Evolutionary conservation across 1,140 invertebrate genomes (phyloP).

Genomic region (Harlomillsia oculata): DNA sequence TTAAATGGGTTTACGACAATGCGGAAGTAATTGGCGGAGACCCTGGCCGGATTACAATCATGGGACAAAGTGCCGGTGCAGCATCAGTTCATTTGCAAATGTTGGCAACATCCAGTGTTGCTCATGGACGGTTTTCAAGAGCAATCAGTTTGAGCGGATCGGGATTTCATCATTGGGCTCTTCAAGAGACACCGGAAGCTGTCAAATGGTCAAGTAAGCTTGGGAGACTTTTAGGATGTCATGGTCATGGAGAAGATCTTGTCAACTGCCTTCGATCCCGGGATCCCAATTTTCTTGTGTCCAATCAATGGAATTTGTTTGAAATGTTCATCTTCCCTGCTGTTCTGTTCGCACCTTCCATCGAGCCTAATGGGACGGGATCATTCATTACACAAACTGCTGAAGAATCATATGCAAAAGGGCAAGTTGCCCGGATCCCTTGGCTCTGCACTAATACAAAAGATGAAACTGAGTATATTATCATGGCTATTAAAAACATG

Average conservation of each 20-base stretch:
- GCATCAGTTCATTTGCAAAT: conserved; percentile 5
- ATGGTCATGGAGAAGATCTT: background rate
- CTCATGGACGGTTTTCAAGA: background rate
- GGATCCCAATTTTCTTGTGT: conserved; percentile 1
- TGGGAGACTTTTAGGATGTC: background rate
- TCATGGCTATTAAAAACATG: background rate
- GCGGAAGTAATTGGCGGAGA: conserved; percentile 9
- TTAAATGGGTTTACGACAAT: conserved; percentile 18
- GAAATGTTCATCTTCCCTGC: background rate
- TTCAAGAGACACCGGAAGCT: background rate
- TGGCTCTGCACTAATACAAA: conserved; percentile 1
- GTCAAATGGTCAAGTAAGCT: background rate
- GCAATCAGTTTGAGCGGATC: background rate
- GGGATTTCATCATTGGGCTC: background rate
- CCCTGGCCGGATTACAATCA: background rate
- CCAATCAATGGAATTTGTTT: background rate
- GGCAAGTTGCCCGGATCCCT: conserved; percentile 7
- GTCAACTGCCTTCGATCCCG: conserved; percentile 7
- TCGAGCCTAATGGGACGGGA: background rate
- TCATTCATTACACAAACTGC: conserved; percentile 7
- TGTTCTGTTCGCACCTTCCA: background rate
- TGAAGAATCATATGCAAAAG: conserved; percentile 7
- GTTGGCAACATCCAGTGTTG: background rate
- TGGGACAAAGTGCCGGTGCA: conserved; percentile 13
- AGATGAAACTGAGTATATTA: conserved; percentile 6